A percentile compares a stretch with the other conserved stretches of the same genome.
Evolutionary conservation across 1,140 invertebrate species (phyloP).

Genomic region (Micrasema minimum): DNA sequence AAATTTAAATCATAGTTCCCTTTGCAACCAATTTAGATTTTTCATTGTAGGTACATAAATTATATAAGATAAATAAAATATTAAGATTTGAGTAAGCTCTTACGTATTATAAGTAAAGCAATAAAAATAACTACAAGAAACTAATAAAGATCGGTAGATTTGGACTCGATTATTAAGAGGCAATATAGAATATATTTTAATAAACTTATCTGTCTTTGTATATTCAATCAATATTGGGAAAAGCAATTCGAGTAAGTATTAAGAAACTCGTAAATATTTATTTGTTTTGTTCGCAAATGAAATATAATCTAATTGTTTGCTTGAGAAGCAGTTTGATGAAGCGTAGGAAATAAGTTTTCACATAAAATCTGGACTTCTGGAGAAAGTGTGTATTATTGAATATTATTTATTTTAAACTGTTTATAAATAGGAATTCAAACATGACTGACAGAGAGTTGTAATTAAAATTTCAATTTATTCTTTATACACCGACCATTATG

Average conservation of each 20-base stretch:
- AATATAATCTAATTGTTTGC: constrained; percentile 7
- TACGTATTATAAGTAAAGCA: not conserved
- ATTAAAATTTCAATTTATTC: no score
- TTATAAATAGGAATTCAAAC: no score
- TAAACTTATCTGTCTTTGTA: constrained; percentile 18
- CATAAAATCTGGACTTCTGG: no score
- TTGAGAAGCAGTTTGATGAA: not conserved
- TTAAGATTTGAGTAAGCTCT: not conserved
- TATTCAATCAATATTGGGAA: constrained; percentile 25
- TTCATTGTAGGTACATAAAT: no score
- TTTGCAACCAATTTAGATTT: no score
- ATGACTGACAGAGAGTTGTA: no score
- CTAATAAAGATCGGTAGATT: constrained; percentile 20
- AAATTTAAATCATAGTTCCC: no score
- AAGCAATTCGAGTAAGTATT: constrained; percentile 23
- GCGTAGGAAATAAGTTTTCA: not conserved
- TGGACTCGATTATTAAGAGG: not conserved
- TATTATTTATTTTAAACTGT: no score
- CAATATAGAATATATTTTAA: not conserved
- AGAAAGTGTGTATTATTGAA: no score
- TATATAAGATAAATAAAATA: not conserved
- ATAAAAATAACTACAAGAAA: constrained; percentile 11
- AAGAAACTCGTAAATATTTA: constrained; percentile 21
- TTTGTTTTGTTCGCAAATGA: not conserved
- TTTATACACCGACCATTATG: no score